These are phyloP conservation scores for Halichondria panicea DNA, from an alignment of 37 sponge, comb jelly and placozoan species.

Conservation along the genomic window DNA sequence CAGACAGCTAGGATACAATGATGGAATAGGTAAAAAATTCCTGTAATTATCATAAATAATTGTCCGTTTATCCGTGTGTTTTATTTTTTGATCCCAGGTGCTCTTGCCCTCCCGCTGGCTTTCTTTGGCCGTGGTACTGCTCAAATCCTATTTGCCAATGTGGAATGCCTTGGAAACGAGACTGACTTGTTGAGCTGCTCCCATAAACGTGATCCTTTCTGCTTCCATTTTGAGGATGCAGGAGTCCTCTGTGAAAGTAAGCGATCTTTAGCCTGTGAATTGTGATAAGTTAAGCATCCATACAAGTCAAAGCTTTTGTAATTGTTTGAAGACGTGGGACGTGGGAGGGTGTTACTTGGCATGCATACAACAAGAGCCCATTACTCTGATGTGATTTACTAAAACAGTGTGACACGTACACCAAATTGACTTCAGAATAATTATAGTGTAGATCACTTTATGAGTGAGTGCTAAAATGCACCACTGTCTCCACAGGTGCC, in stretches of 20 bases:
- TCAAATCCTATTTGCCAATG: neutral
- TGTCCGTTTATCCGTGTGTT: neutral
- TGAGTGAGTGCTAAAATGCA: too few species aligned
- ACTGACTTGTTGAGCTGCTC: neutral
- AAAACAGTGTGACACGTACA: too few species aligned
- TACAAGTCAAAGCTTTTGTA: too few species aligned
- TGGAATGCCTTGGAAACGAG: slow-evolving; percentile 38
- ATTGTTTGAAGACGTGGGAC: too few species aligned
- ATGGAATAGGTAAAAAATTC: neutral
- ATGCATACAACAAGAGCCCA: too few species aligned
- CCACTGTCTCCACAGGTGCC: slow-evolving; percentile 20
- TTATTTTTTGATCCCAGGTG: slow-evolving; percentile 14
- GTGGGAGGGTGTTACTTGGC: too few species aligned
- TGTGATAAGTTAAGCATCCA: too few species aligned
- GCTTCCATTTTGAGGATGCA: slow-evolving; percentile 40
- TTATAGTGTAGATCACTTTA: too few species aligned
- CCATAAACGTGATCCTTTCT: neutral
- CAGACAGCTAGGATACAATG: slow-evolving; percentile 47
- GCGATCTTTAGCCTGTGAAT: too few species aligned
- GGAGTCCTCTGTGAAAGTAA: slow-evolving; percentile 28
- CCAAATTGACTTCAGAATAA: too few species aligned
- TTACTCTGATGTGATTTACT: neutral
- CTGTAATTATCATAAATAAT: neutral
- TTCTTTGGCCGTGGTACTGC: slow-evolving; percentile 33
- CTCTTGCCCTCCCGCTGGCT: slow-evolving; percentile 16